These are phyloP conservation scores for Drosophila lacertosa DNA, from an alignment of 1,140 invertebrate genomes.

Conservation along the genomic window DNA sequence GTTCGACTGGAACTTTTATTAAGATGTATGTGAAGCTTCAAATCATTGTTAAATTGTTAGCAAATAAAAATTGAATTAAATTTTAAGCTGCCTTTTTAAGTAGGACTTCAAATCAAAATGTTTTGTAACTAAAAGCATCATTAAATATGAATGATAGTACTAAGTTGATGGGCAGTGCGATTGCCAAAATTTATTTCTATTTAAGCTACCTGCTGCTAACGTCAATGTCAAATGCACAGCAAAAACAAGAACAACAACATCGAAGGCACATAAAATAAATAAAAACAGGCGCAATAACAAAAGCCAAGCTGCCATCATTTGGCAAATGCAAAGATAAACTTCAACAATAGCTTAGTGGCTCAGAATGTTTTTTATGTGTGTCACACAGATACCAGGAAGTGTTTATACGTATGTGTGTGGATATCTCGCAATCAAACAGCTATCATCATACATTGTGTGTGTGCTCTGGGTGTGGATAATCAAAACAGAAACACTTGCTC, in stretches of 20 bases:
- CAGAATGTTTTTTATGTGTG: conserved; percentile 69
- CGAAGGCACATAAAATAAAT: conserved; percentile 24
- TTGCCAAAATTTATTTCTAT: conserved; percentile 61
- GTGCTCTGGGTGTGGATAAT: conserved; percentile 51
- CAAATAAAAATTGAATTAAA: neutral
- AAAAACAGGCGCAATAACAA: conserved; percentile 34
- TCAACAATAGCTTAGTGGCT: conserved; percentile 79
- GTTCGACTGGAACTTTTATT: too few species aligned
- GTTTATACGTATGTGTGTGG: conserved; percentile 5
- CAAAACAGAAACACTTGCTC: conserved; percentile 70
- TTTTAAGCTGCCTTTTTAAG: too few species aligned
- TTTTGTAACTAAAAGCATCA: conserved; percentile 27
- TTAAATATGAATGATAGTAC: conserved; percentile 54
- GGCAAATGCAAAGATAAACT: conserved; percentile 76
- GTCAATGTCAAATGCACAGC: conserved; percentile 55
- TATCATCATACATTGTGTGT: conserved; percentile 46
- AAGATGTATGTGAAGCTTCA: too few species aligned
- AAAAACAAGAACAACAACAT: conserved; percentile 18
- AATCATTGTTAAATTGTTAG: neutral
- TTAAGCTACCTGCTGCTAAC: conserved; percentile 62
- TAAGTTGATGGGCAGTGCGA: conserved; percentile 33
- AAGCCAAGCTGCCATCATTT: conserved; percentile 66
- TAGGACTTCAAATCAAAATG: conserved; percentile 18
- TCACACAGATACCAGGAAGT: conserved; percentile 50
- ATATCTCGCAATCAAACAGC: conserved; percentile 51